Percentiles rank a stretch among this genome's conserved stretches.
Evolutionary conservation across 2,113 vertebrate genomes (phyloP).

Genomic region (Sorex fumeus): DNA sequence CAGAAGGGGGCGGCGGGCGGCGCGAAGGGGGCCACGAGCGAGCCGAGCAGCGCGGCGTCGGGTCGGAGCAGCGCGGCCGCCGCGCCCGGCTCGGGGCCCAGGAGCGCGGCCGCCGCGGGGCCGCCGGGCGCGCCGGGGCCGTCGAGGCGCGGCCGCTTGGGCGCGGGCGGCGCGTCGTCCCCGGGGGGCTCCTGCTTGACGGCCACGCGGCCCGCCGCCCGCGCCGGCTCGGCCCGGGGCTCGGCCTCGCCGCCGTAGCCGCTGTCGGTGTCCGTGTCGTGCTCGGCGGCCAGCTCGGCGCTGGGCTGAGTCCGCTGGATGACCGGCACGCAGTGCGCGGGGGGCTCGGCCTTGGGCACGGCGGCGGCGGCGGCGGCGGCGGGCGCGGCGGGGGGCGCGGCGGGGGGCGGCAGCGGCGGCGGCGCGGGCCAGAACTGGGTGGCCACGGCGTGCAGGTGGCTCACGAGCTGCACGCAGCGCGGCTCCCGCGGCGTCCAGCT

Average conservation of each 20-base stretch:
- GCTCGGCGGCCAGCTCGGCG: slow-evolving; percentile 92
- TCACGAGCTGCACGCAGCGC: slow-evolving; percentile 94
- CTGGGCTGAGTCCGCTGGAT: slow-evolving; percentile 95
- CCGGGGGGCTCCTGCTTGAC: slow-evolving; percentile 96
- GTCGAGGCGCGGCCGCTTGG: slow-evolving; percentile 91
- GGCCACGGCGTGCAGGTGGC: slow-evolving; percentile 94
- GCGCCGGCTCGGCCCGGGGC: slow-evolving; percentile 82
- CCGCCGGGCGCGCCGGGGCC: slow-evolving; percentile 47
- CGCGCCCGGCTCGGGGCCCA: slow-evolving; percentile 71
- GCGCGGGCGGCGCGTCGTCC: slow-evolving; percentile 89
- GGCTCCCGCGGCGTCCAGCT: slow-evolving; percentile 96
- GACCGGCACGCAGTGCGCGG: slow-evolving; percentile 96
- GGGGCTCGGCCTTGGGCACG: slow-evolving; percentile 89
- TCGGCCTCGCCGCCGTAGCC: slow-evolving; percentile 96
- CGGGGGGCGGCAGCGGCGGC: slow-evolving; percentile 87
- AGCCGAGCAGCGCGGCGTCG: slow-evolving; percentile 92
- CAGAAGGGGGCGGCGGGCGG: slow-evolving; percentile 94
- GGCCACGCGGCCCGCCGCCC: slow-evolving; percentile 59
- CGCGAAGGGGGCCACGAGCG: slow-evolving; percentile 92
- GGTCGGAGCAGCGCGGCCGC: slow-evolving; percentile 84
- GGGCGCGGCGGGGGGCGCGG: slow-evolving; percentile 77
- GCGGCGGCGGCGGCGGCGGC: slow-evolving; percentile 76
- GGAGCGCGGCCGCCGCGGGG: slow-evolving; percentile 70
- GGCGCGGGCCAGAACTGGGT: slow-evolving; percentile 91
- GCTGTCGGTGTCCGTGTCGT: slow-evolving; percentile 98